phyloP scores from a whole-genome alignment of 2,888 invertebrate genomes.

The Caenorhabditis macrosperma region DNA sequence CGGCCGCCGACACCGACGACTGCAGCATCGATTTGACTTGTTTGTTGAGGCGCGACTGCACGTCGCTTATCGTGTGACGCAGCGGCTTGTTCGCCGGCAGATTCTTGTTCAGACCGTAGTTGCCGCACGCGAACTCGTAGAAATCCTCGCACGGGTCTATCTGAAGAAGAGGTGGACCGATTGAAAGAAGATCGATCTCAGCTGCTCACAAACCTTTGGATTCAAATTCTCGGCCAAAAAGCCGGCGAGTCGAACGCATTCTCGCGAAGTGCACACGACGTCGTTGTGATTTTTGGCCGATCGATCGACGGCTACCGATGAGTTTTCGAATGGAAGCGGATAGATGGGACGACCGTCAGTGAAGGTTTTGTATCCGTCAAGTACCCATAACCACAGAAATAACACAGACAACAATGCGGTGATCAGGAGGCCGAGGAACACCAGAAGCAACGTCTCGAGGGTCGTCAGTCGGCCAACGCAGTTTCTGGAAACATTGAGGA shows the following conservation, averaged over 20 bases:
- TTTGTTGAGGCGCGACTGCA: slow-evolving; percentile 75
- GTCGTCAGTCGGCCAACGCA: slow-evolving; percentile 65
- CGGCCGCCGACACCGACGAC: slow-evolving; percentile 54
- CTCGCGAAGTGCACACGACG: slow-evolving; percentile 76
- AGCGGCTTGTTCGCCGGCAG: slow-evolving; percentile 75
- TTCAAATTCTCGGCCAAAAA: slow-evolving; percentile 77
- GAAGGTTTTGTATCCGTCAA: slow-evolving; percentile 71
- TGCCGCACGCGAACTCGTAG: slow-evolving; percentile 79
- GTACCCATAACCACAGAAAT: slow-evolving; percentile 69
- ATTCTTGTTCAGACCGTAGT: slow-evolving; percentile 75
- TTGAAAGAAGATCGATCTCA: no score
- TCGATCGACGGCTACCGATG: slow-evolving; percentile 65
- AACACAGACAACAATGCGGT: slow-evolving; percentile 63
- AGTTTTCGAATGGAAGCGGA: slow-evolving; percentile 63
- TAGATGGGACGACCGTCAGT: slow-evolving; percentile 65
- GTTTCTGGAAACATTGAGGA: slow-evolving; percentile 59
- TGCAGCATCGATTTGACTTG: slow-evolving; percentile 74
- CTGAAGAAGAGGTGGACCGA: no score
- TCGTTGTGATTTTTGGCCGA: slow-evolving; percentile 67
- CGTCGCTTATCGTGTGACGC: slow-evolving; percentile 76
- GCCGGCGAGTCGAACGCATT: slow-evolving; percentile 75
- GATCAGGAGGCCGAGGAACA: slow-evolving; percentile 61
- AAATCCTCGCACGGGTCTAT: slow-evolving; percentile 78
- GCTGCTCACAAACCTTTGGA: slow-evolving; percentile 64
- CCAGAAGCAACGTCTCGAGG: slow-evolving; percentile 67